A percentile compares a stretch with the other conserved stretches of the same genome.
phyloP scores from a whole-genome alignment of 2,113 vertebrate species.

The Chloroceryle aenea region DNA sequence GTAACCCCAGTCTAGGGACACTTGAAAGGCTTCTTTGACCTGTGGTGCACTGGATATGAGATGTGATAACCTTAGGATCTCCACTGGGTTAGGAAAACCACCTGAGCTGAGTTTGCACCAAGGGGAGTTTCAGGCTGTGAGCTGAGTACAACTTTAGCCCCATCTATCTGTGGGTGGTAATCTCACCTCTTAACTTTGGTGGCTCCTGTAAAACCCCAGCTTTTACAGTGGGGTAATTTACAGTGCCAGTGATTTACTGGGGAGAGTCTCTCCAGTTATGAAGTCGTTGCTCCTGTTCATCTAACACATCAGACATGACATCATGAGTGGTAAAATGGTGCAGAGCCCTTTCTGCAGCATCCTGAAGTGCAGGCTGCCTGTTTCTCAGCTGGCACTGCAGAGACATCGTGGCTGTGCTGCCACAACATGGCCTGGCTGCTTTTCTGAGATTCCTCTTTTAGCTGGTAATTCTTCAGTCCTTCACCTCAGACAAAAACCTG shows the following conservation, averaged over 20 bases:
- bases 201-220: neutral
- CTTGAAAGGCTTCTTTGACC: neutral
- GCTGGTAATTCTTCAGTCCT: neutral
- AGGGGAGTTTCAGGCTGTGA: neutral
- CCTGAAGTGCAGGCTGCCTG: neutral
- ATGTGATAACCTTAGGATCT: neutral
- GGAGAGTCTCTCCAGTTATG: neutral
- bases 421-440: constrained; percentile 30
- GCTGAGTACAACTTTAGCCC: neutral
- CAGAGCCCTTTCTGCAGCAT: neutral
- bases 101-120: neutral
- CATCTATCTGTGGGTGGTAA: neutral
- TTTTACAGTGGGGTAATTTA: neutral
- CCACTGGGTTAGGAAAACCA: neutral
- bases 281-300: neutral
- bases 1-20: neutral
- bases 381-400: neutral
- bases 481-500: neutral
- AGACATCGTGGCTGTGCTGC: neutral
- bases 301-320: neutral
- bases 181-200: neutral
- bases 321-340: neutral
- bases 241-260: neutral
- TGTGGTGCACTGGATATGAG: neutral
- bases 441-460: neutral